Percentiles rank a stretch among this genome's conserved stretches.
These are phyloP conservation scores for Apocrypta bakeri DNA, from an alignment of 1,140 invertebrate genomes.

Conservation along the genomic window DNA sequence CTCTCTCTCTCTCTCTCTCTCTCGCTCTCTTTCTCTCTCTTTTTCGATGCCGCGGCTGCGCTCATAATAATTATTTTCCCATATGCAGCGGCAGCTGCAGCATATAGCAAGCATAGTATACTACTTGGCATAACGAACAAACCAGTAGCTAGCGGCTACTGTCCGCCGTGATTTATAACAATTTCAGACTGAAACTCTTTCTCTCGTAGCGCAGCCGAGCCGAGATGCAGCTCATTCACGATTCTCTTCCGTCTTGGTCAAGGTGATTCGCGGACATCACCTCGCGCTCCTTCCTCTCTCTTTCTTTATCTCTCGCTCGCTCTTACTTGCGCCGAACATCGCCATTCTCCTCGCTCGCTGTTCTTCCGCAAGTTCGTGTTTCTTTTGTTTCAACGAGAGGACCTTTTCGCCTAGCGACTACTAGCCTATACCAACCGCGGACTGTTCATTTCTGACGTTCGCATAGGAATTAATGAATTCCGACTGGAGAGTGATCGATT, in stretches of 20 bases:
- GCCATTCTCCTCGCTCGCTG: neutral
- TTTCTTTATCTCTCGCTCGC: too few species aligned
- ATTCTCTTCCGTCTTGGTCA: conserved; percentile 60
- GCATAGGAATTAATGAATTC: conserved; percentile 40
- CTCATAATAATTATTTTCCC: conserved; percentile 69
- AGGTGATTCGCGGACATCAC: conserved; percentile 55
- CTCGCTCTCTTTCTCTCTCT: conserved; percentile 33
- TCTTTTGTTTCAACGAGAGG: neutral
- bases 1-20: conserved; percentile 21
- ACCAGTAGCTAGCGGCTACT: conserved; percentile 68
- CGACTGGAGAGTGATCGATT: conserved; percentile 12
- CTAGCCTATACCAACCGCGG: neutral
- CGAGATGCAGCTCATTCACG: conserved; percentile 51
- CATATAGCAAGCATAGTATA: neutral
- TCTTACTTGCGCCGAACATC: neutral
- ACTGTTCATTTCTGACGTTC: conserved; percentile 45
- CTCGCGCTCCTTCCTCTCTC: conserved; percentile 31
- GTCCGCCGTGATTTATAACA: conserved; percentile 68
- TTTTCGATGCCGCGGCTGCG: conserved; percentile 41
- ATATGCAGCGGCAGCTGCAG: conserved; percentile 54
- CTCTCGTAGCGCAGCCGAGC: neutral
- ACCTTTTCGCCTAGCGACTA: neutral
- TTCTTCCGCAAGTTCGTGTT: neutral
- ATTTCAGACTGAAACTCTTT: conserved; percentile 56
- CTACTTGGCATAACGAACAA: conserved; percentile 58